Base-by-base conservation (phyloP, 2,113 vertebrate genomes). In the Leuciscus idus region DNA sequence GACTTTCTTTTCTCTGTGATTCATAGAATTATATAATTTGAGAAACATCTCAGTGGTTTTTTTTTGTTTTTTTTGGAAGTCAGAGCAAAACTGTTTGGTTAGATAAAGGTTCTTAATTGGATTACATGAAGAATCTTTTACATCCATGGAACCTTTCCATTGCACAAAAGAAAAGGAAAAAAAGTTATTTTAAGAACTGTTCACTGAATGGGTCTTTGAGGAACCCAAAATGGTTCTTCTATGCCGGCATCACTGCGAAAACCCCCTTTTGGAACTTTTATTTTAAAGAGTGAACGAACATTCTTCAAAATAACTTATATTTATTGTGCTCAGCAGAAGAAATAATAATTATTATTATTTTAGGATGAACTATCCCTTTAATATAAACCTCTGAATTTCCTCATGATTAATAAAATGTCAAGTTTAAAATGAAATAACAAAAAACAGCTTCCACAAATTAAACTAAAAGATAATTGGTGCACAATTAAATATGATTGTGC, bases 401-500 rank as follows among this genome's bases (percentile, higher is more conserved):
- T 39, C 3, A 43, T 23, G 1, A 23, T 43, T 43, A 4, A n/a
- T 43, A n/a, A 72, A 26, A 52, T 72, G 76, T 13, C 15, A 30
- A 62, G 75, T 84, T 10, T 21, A 39, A 70, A 39, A 33, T 59
- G 50, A 55, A 84, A 84, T 68, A 10, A 61, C 76, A 83, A 9
- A 4, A 84, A 81, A 64, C 64, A 76, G 74, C 77, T 55, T 72
- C 61, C 83, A 70, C 50, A 81, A 33, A 46, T 82, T 61, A 61
- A 73, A 82, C 66, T 4, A 62, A 43, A 43, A 66, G 28, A 81
- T 85, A 79, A 89, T 83, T 85, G 74, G 57, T 59, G 70, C 62
- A 83, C 74, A 28, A 83, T 87, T 89, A 87, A 85, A 87, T 83
- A 68, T 83, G 78, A 83, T 68, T 48, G n/a, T 76, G 28, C 72